Evolutionary conservation across 2,797 vertebrate species (phyloP), one percentile per base, ranked within the genome.

Genomic region (Parotocinclus haroldoi): DNA sequence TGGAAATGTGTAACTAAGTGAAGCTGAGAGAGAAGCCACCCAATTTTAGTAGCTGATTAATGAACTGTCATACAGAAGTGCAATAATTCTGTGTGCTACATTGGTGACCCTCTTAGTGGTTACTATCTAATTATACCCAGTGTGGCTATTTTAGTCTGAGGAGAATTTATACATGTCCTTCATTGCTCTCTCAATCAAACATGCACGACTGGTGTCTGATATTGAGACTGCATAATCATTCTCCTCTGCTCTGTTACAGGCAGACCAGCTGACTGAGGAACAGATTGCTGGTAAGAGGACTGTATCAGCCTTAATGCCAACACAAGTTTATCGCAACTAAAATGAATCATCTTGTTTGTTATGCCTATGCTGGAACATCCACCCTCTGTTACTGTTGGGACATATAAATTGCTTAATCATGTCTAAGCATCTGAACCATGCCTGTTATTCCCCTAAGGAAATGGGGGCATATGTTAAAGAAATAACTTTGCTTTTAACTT

Each of bases 201-300:
- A 80, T 77, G 65, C 46, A 72, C n/a, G 53, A 62, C 39, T 65
- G 16, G 46, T 63, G 48, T 60, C 58, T 45, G 18, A 37, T 65
- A 39, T 57, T 63, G 65, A 74, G 57, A 50, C 57, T 66, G 61
- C 68, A 36, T 40, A 49, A 36, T 68, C 18, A 39, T 66, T 65
- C 57, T 56, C 58, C 44, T 64, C 45, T 51, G 36, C 44, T 64
- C 45, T 51, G 36, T 68, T 66, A 72, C 85, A 95, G 93, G 93
- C 93, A 72, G 93, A 95, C 85, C 93, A 95, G 84, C 88, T 94
- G 82, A 94, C 93, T 4, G 93, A 95, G 79, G 93, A 94, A 75
- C 93, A 95, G 86, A 95, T 94, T 53, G 93, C 93, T 83, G 93
- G 93, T 94, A 76, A 92, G 93, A 79, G 42, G 45, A 71, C 18